Evolutionary conservation across 2,113 vertebrate genomes (phyloP), one percentile per base, ranked within the genome.

Genomic region (Perognathus longimembris): DNA sequence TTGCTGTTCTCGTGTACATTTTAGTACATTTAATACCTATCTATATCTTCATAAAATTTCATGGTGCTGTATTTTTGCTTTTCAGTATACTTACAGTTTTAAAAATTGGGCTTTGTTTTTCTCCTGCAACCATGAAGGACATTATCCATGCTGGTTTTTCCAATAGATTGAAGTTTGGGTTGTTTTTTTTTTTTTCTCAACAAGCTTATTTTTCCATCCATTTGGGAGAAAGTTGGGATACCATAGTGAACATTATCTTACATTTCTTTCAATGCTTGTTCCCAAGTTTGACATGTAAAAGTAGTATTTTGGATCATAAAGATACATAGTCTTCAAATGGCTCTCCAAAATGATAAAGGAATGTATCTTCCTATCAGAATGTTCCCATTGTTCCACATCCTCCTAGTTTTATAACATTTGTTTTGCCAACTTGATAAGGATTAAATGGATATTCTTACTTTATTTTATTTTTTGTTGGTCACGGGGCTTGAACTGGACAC

Each of bases 141-240:
- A 75, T 74, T 82, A 71, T 85, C 36, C 6, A 45, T 82, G 17
- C 42, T 74, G 36, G 11, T 78, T 86, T 70, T 85, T 89, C n/a
- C n/a, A n/a, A 5, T 30, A 81, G 42, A 73, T 85, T 70, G n/a
- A 24, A 57, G 45, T 61, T 86, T n/a, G 14, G n/a, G n/a, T n/a
- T n/a, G n/a, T n/a, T n/a, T n/a, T n/a, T n/a, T n/a, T 83, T 81
- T 92, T 77, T 80, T 32, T 91, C 63, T 77, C 28, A 42, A 88
- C 63, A 36, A 78, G 32, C 28, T 34, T n/a, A n/a, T 64, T 85
- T 89, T 92, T 75, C 40, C 40, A 17, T 75, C 91, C 18, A 26
- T 2, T 85, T 85, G 59, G 85, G 28, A 24, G 36, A 32, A 42
- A 67, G 17, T 75, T 87, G 57, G 38, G 54, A 76, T 87, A 20